A percentile compares a stretch with the other conserved stretches of the same genome.
Conservation (phyloP, 2,888 invertebrate species). For the Anorthoa munda region DNA sequence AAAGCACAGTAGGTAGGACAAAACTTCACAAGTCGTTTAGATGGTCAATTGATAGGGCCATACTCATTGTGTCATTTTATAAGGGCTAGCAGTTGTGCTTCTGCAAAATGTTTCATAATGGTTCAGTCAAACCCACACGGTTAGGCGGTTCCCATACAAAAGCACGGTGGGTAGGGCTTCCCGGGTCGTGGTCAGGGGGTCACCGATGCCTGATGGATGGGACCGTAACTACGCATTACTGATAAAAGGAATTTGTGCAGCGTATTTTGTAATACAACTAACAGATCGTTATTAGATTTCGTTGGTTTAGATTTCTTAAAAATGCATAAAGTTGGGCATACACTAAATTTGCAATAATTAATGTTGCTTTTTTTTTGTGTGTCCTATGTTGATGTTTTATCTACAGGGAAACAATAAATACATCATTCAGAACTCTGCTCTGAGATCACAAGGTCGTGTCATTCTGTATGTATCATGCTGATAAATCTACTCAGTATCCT, state of each 20-base stretch:
- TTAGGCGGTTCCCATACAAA: conserved; percentile 56
- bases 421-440: neutral
- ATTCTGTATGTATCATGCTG: neutral
- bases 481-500: neutral
- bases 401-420: neutral
- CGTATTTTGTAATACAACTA: conserved; percentile 20
- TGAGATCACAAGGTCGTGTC: neutral
- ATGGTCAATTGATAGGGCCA: neutral
- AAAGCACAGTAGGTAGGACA: neutral
- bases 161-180: conserved; percentile 64
- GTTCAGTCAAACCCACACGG: conserved; percentile 36
- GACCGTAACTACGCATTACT: conserved; percentile 71
- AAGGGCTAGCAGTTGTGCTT: conserved; percentile 21
- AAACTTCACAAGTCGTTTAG: conserved; percentile 1
- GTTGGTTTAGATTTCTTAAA: no score
- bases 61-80: neutral
- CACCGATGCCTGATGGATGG: conserved; percentile 72
- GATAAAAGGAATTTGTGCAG: conserved; percentile 46
- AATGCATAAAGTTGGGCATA: neutral
- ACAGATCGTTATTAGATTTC: neutral
- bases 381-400: neutral
- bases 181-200: conserved; percentile 73
- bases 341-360: neutral
- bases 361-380: neutral
- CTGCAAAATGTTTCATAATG: conserved; percentile 24